Conservation (phyloP, 2,113 vertebrate species). For the Amphilophus citrinellus region DNA sequence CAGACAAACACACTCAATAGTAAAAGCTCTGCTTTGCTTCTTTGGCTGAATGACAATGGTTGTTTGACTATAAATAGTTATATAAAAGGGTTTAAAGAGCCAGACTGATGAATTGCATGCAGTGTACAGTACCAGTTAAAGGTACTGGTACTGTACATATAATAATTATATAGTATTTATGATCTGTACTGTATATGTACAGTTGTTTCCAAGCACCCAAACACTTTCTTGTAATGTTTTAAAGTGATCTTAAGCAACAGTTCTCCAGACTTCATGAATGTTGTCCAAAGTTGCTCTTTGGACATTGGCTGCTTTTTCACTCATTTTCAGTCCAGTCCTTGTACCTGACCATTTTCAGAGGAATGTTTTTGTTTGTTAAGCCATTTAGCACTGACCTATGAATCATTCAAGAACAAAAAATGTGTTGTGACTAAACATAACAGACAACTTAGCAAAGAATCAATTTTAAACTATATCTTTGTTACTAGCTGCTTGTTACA, state of each 20-base stretch:
- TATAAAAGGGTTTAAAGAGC: not conserved
- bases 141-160: not conserved
- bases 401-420: not conserved
- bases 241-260: not conserved
- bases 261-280: not conserved
- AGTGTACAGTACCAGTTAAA: not conserved
- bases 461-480: not conserved
- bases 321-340: not conserved
- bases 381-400: not conserved
- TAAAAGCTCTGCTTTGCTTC: not conserved
- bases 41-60: conserved; percentile 4
- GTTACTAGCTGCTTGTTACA: no score
- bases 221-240: not conserved
- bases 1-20: not conserved
- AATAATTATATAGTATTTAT: not conserved
- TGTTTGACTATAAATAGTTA: not conserved
- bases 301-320: not conserved
- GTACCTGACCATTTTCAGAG: not conserved
- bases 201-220: not conserved
- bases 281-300: not conserved
- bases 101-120: not conserved
- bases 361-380: not conserved
- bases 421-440: not conserved
- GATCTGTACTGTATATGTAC: no score
- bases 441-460: not conserved